Evolutionary conservation across 2,113 vertebrate species (phyloP).

Genomic region (Scartelaos histophorus): DNA sequence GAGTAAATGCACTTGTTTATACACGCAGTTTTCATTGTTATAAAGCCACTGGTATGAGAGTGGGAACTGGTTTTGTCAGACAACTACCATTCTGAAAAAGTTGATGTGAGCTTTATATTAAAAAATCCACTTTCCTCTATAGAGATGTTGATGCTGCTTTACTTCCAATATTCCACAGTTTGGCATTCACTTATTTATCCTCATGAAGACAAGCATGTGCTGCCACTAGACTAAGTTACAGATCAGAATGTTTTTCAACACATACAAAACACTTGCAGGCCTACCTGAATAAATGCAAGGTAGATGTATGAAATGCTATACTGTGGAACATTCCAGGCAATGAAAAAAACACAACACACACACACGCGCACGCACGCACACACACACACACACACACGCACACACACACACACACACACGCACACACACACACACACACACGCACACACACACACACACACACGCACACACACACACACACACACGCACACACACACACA

Average conservation of each 20-base stretch:
- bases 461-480: neutral
- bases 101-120: neutral
- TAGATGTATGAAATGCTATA: too few relatives aligned
- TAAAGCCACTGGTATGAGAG: conserved; percentile 33
- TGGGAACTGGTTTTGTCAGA: conserved; percentile 30
- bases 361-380: too few relatives aligned
- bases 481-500: neutral
- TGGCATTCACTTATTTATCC: too few relatives aligned
- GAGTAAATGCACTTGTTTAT: conserved; percentile 69
- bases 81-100: neutral
- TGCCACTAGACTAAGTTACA: too few relatives aligned
- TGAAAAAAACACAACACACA: neutral
- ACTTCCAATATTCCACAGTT: too few relatives aligned
- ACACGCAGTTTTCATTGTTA: conserved; percentile 50
- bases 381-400: neutral
- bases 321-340: too few relatives aligned
- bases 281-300: too few relatives aligned
- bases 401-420: neutral
- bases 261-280: too few relatives aligned
- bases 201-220: too few relatives aligned
- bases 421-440: neutral
- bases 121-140: too few relatives aligned
- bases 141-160: too few relatives aligned
- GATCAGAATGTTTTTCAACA: too few relatives aligned
- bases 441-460: neutral